A percentile compares a stretch with the other conserved stretches of the same genome.
Evolutionary conservation across 2,113 vertebrate species (phyloP).

Genomic region (Tragelaphus buxtoni): DNA sequence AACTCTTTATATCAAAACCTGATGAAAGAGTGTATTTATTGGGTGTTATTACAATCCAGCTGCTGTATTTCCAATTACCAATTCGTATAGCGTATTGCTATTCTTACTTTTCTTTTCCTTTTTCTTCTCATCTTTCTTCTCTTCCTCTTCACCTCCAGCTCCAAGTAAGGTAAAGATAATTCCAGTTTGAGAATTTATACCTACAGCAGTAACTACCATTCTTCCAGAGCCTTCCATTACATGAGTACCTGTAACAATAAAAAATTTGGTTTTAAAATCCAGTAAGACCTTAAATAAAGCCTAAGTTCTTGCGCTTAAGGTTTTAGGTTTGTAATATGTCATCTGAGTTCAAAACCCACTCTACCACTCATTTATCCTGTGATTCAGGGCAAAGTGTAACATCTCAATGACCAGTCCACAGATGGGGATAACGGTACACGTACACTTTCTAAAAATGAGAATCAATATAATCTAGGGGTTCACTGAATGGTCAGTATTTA

Average conservation of each 20-base stretch:
- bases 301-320: not conserved
- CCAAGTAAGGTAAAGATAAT: slow-evolving; percentile 99
- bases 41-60: not conserved
- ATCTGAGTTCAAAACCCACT: not conserved
- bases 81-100: not conserved
- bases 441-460: not conserved
- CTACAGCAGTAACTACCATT: slow-evolving; percentile 98
- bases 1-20: not conserved
- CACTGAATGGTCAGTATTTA: not conserved
- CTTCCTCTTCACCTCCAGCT: slow-evolving; percentile 90
- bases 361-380: not conserved
- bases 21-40: not conserved
- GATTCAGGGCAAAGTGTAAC: not conserved
- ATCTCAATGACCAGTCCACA: not conserved
- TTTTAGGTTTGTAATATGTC: not conserved
- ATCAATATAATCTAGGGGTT: not conserved
- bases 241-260: slow-evolving; percentile 89
- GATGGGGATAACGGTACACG: not conserved
- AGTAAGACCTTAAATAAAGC: not conserved
- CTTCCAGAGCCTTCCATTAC: slow-evolving; percentile 99
- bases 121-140: slow-evolving; percentile 93
- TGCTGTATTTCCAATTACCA: not conserved
- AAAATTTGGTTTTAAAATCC: not conserved
- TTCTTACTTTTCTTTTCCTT: slow-evolving; percentile 94
- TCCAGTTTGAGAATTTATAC: slow-evolving; percentile 99